Percentiles rank a stretch among this genome's conserved stretches.
These are phyloP conservation scores for Laupala kohalensis DNA, from an alignment of 1,140 invertebrate species.

Conservation along the genomic window DNA sequence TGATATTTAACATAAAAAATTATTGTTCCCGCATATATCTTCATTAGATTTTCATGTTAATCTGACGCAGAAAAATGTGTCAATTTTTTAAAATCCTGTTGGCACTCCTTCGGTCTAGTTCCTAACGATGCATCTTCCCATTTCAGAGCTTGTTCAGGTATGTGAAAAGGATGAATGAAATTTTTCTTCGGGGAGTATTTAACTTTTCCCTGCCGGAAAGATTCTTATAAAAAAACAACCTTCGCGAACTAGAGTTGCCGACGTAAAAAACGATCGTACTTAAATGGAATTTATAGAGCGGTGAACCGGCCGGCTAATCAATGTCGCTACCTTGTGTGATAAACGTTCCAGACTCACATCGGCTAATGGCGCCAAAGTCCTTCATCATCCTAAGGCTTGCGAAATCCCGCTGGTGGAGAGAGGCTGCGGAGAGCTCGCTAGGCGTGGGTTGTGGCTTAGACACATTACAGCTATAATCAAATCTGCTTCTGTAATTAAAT, in stretches of 20 bases:
- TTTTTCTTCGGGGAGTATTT: not conserved
- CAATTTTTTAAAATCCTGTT: too few species aligned
- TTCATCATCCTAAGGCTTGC: not conserved
- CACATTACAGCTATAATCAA: too few species aligned
- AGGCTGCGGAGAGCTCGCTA: too few species aligned
- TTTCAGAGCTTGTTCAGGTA: too few species aligned
- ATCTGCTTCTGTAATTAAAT: too few species aligned
- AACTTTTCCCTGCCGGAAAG: not conserved
- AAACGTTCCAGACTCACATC: not conserved
- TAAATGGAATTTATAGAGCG: not conserved
- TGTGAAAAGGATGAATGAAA: not conserved
- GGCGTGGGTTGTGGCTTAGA: too few species aligned
- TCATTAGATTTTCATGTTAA: too few species aligned
- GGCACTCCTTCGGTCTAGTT: too few species aligned
- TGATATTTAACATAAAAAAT: too few species aligned
- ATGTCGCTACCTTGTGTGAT: not conserved
- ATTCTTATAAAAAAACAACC: not conserved
- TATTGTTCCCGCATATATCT: too few species aligned
- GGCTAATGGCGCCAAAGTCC: not conserved
- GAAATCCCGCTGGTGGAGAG: not conserved
- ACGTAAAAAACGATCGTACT: not conserved
- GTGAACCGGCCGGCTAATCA: not conserved
- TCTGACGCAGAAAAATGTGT: too few species aligned
- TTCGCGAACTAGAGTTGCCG: not conserved
- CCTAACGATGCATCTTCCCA: too few species aligned